phyloP scores from a whole-genome alignment of 2,113 vertebrate genomes.

The Jaculus jaculus region DNA sequence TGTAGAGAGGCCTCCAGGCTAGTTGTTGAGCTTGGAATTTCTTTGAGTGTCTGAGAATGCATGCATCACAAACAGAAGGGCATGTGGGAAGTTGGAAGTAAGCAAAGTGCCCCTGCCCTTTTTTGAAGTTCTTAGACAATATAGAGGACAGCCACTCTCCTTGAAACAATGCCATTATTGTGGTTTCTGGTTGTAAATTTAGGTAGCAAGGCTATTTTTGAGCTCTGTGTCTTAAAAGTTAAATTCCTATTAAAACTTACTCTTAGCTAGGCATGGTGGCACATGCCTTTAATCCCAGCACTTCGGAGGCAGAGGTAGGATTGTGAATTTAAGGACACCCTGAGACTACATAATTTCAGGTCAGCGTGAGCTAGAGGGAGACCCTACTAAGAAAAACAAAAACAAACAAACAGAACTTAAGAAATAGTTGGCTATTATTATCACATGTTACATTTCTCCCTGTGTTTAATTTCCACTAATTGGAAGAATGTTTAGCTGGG shows the following conservation, averaged over 20 bases:
- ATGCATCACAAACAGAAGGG: background rate
- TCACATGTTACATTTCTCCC: background rate
- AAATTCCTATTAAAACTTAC: slow-evolving; percentile 54
- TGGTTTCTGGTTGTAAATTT: slow-evolving; percentile 62
- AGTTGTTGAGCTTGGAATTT: background rate
- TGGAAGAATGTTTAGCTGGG: background rate
- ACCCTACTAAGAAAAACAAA: too few relatives aligned
- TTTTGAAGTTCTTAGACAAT: background rate
- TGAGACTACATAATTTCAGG: too few relatives aligned
- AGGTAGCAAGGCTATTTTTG: slow-evolving; percentile 56
- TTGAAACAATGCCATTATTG: slow-evolving; percentile 35
- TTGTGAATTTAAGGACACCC: too few relatives aligned
- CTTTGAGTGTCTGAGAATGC: background rate
- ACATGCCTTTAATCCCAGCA: too few relatives aligned
- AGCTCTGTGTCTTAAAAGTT: slow-evolving; percentile 46
- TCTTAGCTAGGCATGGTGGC: too few relatives aligned
- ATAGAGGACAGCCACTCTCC: background rate
- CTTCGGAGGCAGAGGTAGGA: too few relatives aligned
- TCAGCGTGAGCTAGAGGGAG: too few relatives aligned
- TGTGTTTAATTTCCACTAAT: slow-evolving; percentile 52
- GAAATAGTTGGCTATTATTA: slow-evolving; percentile 55
- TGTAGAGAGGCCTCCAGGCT: background rate
- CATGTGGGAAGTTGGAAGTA: background rate
- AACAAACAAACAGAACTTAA: background rate
- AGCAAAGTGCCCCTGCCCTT: background rate